A percentile compares a stretch with the other conserved stretches of the same genome.
These are phyloP conservation scores for Muraenolepis orangiensis DNA, from an alignment of 2,797 vertebrate genomes.

Conservation along the genomic window DNA sequence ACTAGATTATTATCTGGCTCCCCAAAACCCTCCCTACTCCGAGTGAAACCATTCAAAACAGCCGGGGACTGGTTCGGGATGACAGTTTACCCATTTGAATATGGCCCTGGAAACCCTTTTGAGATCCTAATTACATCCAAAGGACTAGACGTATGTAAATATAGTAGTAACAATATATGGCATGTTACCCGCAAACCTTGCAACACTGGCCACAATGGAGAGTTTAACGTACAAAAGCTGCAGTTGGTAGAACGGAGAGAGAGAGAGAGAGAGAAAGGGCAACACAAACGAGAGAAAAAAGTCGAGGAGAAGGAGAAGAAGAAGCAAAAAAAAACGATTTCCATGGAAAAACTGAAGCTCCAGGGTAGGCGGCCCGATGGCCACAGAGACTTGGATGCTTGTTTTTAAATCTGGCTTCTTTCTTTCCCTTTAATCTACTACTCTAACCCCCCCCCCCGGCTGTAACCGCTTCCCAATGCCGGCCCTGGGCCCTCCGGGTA, in stretches of 20 bases:
- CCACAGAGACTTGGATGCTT: slow-evolving; percentile 46
- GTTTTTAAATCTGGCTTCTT: slow-evolving; percentile 20
- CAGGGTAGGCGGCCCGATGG: slow-evolving; percentile 41
- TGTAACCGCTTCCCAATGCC: background rate
- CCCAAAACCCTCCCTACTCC: background rate
- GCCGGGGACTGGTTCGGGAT: too few relatives aligned
- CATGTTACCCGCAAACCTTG: background rate
- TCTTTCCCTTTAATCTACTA: background rate
- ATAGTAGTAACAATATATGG: background rate
- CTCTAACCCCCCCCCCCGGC: background rate
- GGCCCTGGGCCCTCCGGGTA: background rate
- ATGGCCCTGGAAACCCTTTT: background rate
- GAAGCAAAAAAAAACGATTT: slow-evolving; percentile 30
- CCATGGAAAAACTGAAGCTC: slow-evolving; percentile 62
- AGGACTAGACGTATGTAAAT: background rate
- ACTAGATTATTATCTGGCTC: background rate
- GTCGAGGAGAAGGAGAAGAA: slow-evolving; percentile 13
- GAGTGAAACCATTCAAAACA: background rate
- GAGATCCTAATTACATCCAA: background rate
- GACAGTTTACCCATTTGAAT: background rate
- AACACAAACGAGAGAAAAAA: background rate
- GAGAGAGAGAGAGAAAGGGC: slow-evolving; percentile 9
- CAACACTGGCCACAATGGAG: background rate
- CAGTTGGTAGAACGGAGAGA: slow-evolving; percentile 17
- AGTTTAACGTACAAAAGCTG: background rate